Base-by-base conservation (phyloP, 2,888 invertebrate species). In the Ormyrus pomaceus region DNA sequence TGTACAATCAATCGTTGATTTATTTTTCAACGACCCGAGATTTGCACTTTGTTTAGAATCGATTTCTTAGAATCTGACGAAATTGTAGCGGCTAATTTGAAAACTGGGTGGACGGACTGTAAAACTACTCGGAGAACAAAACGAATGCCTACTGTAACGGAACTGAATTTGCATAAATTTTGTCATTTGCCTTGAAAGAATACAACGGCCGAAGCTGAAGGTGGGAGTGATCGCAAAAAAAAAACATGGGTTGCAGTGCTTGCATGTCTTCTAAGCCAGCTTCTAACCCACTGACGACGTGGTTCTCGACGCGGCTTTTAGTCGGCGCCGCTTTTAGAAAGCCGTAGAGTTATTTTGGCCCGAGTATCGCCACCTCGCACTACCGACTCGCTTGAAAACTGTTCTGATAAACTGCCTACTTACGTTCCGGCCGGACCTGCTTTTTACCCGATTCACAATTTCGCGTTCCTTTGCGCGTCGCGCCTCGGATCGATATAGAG, bases 301-400 rank as follows among this genome's bases (percentile, higher is more conserved):
- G 68, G 19, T 68, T 73, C 77, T 72, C 79, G 51, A 68, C 64
- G 69, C 69, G 79, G 69, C 77, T 83, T 82, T 80, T 82, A 81
- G 82, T 77, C 77, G 88, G 86, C 86, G 86, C 87, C 87, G 86
- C 87, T 87, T 89, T 89, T 89, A 89, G 89, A 89, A 87, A 88
- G 87, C 86, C 85, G 86, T 87, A 85, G 84, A 86, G 89, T 88
- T 89, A 89, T 89, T 89, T 89, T 89, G 85, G 87, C 88, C 82
- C 83, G 81, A 86, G 87, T 86, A 87, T 88, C 85, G 84, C 86
- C 84, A 86, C 85, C 87, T 86, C 87, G 86, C 82, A 64, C 68
- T 78, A 83, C 82, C 84, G 83, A 84, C 86, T 83, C 83, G 83
- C 45, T 86, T 82, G 84, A 87, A 86, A 87, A 86, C 86, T 78